These are phyloP conservation scores for Malthinus seriepunctatus DNA, from an alignment of 2,888 invertebrate species.

Conservation along the genomic window DNA sequence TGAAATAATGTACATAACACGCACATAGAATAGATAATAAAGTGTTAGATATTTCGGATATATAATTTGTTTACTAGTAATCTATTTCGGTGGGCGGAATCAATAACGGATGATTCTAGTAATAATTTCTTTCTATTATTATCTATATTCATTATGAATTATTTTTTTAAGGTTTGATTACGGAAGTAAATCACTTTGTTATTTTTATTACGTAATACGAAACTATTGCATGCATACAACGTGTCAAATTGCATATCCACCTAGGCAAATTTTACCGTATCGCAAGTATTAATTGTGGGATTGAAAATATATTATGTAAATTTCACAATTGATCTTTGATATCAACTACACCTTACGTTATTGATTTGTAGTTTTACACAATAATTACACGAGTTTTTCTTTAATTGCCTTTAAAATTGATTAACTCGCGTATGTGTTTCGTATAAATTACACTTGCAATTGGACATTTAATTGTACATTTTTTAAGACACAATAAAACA, in stretches of 20 bases:
- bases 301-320: neutral
- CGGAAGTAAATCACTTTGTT: neutral
- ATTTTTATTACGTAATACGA: neutral
- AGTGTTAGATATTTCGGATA: too few relatives aligned
- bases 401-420: too few relatives aligned
- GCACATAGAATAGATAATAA: too few relatives aligned
- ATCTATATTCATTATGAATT: neutral
- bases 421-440: too few relatives aligned
- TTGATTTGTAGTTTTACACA: too few relatives aligned
- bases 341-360: too few relatives aligned
- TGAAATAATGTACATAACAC: too few relatives aligned
- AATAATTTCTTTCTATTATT: slow-evolving; percentile 1
- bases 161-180: neutral
- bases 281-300: neutral
- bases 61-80: neutral
- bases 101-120: slow-evolving; percentile 3
- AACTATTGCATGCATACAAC: neutral
- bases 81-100: slow-evolving; percentile 2
- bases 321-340: neutral
- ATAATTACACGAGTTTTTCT: too few relatives aligned
- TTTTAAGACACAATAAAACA: too few relatives aligned
- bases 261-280: neutral
- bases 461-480: too few relatives aligned
- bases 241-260: neutral
- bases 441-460: too few relatives aligned